Evolutionary conservation across 2,888 invertebrate genomes (phyloP), one percentile per base, ranked within the genome.

Genomic region (Diarsia brunnea): DNA sequence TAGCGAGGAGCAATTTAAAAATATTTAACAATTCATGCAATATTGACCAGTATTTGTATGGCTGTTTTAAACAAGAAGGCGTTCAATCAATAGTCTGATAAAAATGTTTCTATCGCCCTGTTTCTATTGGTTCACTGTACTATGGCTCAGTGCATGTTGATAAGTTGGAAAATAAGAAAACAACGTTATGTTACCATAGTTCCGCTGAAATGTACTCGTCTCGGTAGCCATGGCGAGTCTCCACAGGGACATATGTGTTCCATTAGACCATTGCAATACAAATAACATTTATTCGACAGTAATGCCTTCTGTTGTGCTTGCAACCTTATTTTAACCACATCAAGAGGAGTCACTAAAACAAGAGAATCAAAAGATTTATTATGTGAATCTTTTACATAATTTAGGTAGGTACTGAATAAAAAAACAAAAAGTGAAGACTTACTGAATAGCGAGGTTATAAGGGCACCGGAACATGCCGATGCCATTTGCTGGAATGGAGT

Each of bases 241-340:
- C 97, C 97, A 94, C 99, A 99, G 21, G 98, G 98, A 93, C 99
- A 99, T 55, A 99, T 95, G 93, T 99, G 99, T 94, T 99, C 99
- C 99, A 99, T 99, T 19, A 99, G 96, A 0, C 99, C 99, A 97
- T 99, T 99, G 93, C 99, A 99, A 94, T 99, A 99, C 12, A 99
- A 95, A 93, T 99, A 99, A 94, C 99, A 99, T 94, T 98, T 98
- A 86, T 98, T 98, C 14, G 98, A 98, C 10, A 98, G 95, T 87
- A 98, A 93, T 0, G 98, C 98, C 89, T 98, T 99, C 90, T 98
- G 98, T 94, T 99, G 99, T 4, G 99, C 98, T 96, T 99, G 99
- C 60, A 99, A 97, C 68, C 99, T 97, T 82, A 99, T 99, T 97
- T 99, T 99, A 0, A 99, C 98, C n/a, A 99, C 99, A 97, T 99